Evolutionary conservation across 1,140 invertebrate species (phyloP).

Genomic region (Eubasilissa regina): DNA sequence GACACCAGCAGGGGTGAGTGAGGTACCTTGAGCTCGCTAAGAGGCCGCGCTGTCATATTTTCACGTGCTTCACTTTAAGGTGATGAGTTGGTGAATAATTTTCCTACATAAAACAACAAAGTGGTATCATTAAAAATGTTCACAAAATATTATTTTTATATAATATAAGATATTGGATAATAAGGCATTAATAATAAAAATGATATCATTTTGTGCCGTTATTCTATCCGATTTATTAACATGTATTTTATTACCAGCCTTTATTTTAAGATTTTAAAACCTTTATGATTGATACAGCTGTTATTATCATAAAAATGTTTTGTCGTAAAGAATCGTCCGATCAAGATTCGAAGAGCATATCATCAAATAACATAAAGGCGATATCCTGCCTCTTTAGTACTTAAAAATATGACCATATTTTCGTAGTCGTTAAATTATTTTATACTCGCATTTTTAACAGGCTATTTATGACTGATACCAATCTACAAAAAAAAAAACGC

Average conservation of each 20-base stretch:
- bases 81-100: background rate
- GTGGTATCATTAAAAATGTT: background rate
- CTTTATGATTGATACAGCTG: slow-evolving; percentile 23
- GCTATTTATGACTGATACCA: slow-evolving; percentile 47
- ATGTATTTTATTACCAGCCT: slow-evolving; percentile 24
- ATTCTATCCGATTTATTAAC: slow-evolving; percentile 15
- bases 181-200: too few species aligned
- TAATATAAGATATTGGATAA: too few species aligned
- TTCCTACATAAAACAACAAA: background rate
- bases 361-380: slow-evolving; percentile 4
- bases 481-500: slow-evolving; percentile 24
- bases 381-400: background rate
- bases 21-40: background rate
- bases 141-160: too few species aligned
- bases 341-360: background rate
- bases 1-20: slow-evolving; percentile 21
- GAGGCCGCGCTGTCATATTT: slow-evolving; percentile 8
- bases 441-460: slow-evolving; percentile 40
- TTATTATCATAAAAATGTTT: slow-evolving; percentile 29
- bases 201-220: background rate
- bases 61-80: slow-evolving; percentile 7
- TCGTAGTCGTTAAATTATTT: slow-evolving; percentile 44
- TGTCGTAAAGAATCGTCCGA: background rate
- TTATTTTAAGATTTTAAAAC: background rate
- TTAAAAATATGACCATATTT: slow-evolving; percentile 49